Base-by-base conservation (phyloP, 2,113 vertebrate genomes). In the Nerophis lumbriciformis region DNA sequence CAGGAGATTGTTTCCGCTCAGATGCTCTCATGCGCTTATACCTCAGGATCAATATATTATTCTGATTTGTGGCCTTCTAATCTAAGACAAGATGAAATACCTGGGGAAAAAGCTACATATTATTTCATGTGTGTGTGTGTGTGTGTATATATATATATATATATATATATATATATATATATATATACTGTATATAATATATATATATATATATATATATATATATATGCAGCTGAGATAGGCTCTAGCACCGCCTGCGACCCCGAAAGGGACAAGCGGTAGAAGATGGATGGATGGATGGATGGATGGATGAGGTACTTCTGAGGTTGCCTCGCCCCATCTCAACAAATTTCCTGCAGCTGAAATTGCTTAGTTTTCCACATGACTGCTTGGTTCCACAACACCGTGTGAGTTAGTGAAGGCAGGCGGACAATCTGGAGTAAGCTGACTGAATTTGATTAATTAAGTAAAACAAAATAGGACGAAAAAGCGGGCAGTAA, bases 351-450 rank as follows among this genome's bases (percentile, higher is more conserved):
- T 83, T 80, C 75, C 76, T 69, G 67, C 55, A 72, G 65, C 76
- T 75, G 76, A 83, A 85, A 85, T 83, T 84, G 80, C 63, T 76
- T 84, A 53, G 77, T 88, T 88, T 89, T 87, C 81, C 81, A 80
- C 86, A 70, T 72, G 77, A 75, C 68, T 73, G 69, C 77, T 61
- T 75, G 39, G 64, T 69, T 68, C 49, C 72, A 81, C 62, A 76
- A 53, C 60, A 63, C 54, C 10, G 61, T 68, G 63, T 45, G 61
- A 70, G 57, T 68, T 61, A 16, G 63, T 39, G 72, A 51, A 66
- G 57, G 60, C 63, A 69, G 54, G 39, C 4, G 53, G 59, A 38
- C 59, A 71, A 56, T 73, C 14, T 45, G 63, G n/a, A 53, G 61
- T 55, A 77, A 63, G 54, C 71, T 64, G 73, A 76, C 76, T 78